Percentiles rank a stretch among this genome's conserved stretches.
Evolutionary conservation across 1,140 invertebrate genomes (phyloP).

Genomic region (Portunus trituberculatus): DNA sequence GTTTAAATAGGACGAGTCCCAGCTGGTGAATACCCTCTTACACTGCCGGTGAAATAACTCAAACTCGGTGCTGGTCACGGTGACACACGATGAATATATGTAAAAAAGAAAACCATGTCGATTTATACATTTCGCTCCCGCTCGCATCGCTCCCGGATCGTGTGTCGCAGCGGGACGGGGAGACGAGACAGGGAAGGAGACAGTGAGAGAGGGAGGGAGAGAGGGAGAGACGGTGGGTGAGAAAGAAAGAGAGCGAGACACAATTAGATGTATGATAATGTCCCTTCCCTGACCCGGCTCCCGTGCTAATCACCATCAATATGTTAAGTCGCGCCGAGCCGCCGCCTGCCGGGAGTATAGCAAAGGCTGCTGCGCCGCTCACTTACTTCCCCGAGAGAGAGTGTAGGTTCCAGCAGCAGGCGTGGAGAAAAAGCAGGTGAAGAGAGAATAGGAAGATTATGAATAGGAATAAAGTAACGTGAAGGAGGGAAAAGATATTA

Average conservation of each 20-base stretch:
- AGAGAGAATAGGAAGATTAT: neutral
- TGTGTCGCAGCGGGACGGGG: neutral
- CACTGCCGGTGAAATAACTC: conserved; percentile 21
- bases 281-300: conserved; percentile 13
- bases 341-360: neutral
- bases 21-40: conserved; percentile 25
- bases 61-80: neutral
- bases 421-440: too few species aligned
- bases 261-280: neutral
- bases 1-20: conserved; percentile 59
- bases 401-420: neutral
- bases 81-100: conserved; percentile 22
- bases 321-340: conserved; percentile 34
- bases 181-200: neutral
- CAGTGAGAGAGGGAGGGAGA: neutral
- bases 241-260: neutral
- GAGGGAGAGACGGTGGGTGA: neutral
- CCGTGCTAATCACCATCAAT: conserved; percentile 49
- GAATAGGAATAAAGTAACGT: neutral
- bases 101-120: neutral
- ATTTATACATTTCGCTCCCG: neutral
- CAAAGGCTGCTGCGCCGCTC: neutral
- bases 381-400: neutral
- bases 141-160: neutral
- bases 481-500: neutral